phyloP scores from a whole-genome alignment of 2,888 invertebrate genomes.

The Euzetes globulus region DNA sequence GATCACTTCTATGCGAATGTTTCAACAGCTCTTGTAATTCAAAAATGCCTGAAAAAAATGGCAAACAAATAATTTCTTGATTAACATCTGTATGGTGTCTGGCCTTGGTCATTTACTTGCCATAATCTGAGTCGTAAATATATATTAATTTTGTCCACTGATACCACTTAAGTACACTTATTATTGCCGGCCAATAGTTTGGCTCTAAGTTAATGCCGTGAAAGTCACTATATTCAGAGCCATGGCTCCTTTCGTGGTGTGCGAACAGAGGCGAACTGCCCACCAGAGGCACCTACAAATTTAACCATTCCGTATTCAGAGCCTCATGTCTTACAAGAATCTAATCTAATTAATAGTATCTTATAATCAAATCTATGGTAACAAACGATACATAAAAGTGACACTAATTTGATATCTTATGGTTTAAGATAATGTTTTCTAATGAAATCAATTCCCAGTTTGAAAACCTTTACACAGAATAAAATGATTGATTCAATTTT shows the following conservation, averaged over 20 bases:
- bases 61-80: too few species aligned
- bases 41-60: constrained; percentile 16
- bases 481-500: background rate
- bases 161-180: constrained; percentile 28
- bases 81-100: too few species aligned
- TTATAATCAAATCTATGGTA: background rate
- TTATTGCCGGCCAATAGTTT: constrained; percentile 25
- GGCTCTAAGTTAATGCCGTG: constrained; percentile 27
- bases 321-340: background rate
- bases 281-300: constrained; percentile 1
- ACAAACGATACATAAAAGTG: background rate
- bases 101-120: constrained; percentile 20
- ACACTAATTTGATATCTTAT: background rate
- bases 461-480: background rate
- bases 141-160: constrained; percentile 13
- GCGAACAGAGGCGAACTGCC: constrained; percentile 9
- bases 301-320: too few species aligned
- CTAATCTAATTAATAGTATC: background rate
- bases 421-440: too few species aligned
- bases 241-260: background rate
- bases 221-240: background rate
- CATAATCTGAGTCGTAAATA: constrained; percentile 23
- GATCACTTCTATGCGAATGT: constrained; percentile 26
- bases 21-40: constrained; percentile 17
- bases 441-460: too few species aligned